Conservation (phyloP, 2,797 vertebrate species). For the Steatocranus sp. region DNA sequence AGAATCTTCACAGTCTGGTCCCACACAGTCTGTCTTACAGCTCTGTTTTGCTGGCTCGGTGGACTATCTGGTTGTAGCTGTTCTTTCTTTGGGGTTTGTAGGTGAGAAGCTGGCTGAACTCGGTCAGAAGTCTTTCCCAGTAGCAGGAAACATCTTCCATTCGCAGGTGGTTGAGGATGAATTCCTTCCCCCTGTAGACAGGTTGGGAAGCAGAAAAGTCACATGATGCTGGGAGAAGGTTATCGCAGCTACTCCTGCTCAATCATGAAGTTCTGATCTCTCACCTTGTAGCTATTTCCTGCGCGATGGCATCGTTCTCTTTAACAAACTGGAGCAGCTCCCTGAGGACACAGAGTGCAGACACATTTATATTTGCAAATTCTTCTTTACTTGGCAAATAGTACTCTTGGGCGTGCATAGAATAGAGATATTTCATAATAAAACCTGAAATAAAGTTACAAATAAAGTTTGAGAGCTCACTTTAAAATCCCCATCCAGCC, state of each 20-base stretch:
- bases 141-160: constrained; percentile 94
- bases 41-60: constrained; percentile 77
- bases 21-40: constrained; percentile 52
- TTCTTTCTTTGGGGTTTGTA: constrained; percentile 83
- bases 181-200: constrained; percentile 81
- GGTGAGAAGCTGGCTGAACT: constrained; percentile 82
- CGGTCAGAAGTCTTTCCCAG: constrained; percentile 88
- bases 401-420: not conserved
- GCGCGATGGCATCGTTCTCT: constrained; percentile 85
- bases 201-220: not conserved
- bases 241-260: not conserved
- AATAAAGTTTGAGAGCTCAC: not conserved
- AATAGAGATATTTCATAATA: not conserved
- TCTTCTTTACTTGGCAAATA: not conserved
- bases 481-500: not conserved
- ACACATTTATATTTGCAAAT: not conserved
- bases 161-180: constrained; percentile 84
- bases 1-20: not conserved
- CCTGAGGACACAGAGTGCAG: constrained; percentile 63
- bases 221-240: not conserved
- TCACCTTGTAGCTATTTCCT: constrained; percentile 87
- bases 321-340: constrained; percentile 89
- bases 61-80: constrained; percentile 77
- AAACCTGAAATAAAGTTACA: not conserved
- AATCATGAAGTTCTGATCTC: not conserved